A percentile compares a stretch with the other conserved stretches of the same genome.
phyloP scores from a whole-genome alignment of 2,797 vertebrate genomes.

The Melanogrammus aeglefinus region DNA sequence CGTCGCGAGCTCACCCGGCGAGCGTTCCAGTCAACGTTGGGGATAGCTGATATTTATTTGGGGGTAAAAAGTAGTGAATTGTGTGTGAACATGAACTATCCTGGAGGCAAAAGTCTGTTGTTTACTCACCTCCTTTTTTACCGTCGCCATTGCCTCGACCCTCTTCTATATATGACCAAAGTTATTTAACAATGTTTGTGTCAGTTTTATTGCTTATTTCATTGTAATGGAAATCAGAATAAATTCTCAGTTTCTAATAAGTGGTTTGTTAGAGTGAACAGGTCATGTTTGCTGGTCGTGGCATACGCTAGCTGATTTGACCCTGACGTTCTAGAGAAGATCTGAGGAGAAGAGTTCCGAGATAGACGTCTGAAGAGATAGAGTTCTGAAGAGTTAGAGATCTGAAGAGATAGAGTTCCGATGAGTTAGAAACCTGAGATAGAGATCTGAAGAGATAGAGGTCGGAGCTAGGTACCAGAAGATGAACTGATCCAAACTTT shows the following conservation, averaged over 20 bases:
- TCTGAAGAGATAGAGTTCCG: too few species aligned
- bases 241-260: slow-evolving; percentile 55
- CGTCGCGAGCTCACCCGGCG: background rate
- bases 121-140: slow-evolving; percentile 38
- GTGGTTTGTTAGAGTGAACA: too few species aligned
- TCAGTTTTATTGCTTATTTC: slow-evolving; percentile 58
- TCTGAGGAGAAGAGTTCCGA: too few species aligned
- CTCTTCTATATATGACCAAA: slow-evolving; percentile 55
- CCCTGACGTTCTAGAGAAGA: too few species aligned
- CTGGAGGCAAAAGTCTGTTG: slow-evolving; percentile 47
- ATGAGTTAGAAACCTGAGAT: too few species aligned
- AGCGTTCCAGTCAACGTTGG: slow-evolving; percentile 43
- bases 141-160: slow-evolving; percentile 38
- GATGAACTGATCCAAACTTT: too few species aligned
- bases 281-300: too few species aligned
- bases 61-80: slow-evolving; percentile 35
- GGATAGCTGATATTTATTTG: slow-evolving; percentile 69
- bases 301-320: too few species aligned
- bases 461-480: too few species aligned
- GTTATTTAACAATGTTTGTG: slow-evolving; percentile 68
- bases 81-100: slow-evolving; percentile 36
- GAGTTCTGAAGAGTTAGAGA: too few species aligned
- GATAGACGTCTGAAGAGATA: too few species aligned
- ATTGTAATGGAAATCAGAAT: slow-evolving; percentile 54
- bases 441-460: too few species aligned